Conservation (phyloP, 2,113 vertebrate genomes). For the Scartelaos histophorus region DNA sequence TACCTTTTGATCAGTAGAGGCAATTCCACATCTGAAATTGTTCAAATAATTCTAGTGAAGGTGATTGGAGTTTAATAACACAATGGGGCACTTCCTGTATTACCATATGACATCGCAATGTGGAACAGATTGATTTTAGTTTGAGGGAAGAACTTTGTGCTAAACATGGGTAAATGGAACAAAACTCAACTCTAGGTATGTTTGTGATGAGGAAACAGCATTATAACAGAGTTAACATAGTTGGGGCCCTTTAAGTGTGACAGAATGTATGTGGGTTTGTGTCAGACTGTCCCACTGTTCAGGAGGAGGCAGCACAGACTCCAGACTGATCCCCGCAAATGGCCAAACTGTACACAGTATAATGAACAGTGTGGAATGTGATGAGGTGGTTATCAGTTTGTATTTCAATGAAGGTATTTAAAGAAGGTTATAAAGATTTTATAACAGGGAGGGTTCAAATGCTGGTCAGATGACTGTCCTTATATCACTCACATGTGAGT, state of each 20-base stretch:
- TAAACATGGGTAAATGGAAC: too few species aligned
- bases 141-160: too few species aligned
- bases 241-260: not conserved
- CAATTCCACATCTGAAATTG: too few species aligned
- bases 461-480: not conserved
- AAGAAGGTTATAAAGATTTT: not conserved
- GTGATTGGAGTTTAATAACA: too few species aligned
- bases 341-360: not conserved
- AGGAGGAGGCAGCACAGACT: constrained; percentile 10
- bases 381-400: not conserved
- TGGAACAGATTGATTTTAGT: too few species aligned
- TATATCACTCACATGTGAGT: not conserved
- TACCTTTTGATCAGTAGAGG: too few species aligned
- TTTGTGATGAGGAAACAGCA: too few species aligned
- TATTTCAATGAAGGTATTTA: not conserved
- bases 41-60: too few species aligned
- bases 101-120: too few species aligned
- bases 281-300: constrained; percentile 29
- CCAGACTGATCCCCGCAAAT: constrained; percentile 6
- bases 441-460: not conserved
- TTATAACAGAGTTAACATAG: too few species aligned
- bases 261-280: constrained; percentile 11
- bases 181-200: too few species aligned
- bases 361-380: not conserved
- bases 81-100: too few species aligned